Evolutionary conservation across 2,888 invertebrate species (phyloP), one percentile per base, ranked within the genome.

Genomic region (Digitonthophagus gazella): DNA sequence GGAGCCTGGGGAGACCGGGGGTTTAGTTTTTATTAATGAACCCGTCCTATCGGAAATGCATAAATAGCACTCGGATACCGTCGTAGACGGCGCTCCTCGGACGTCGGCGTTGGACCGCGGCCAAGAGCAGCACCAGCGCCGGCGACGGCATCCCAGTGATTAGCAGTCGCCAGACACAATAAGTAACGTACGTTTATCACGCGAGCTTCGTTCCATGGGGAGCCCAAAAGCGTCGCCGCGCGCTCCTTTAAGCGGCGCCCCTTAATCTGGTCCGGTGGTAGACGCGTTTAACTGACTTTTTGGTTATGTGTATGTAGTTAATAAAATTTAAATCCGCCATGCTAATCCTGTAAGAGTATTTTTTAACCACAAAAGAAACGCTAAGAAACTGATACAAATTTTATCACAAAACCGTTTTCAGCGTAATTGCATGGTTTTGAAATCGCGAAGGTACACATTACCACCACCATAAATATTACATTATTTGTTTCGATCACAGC

Each of bases 81-180:
- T 73, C 74, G 72, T 74, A 69, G 67, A 73, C 76, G 75, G 76
- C 73, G 73, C 73, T 73, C 77, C 75, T 76, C 77, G 75, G 67
- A 71, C 72, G 70, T 74, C 28, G 11, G 3, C 28, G 28, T 77
- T 77, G 77, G 58, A 61, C 18, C 19, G 44, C 66, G 66, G 58
- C 68, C 68, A 69, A 65, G 58, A 61, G 61, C 28, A 44, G 28
- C 28, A 44, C 28, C 28, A 44, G 28, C 28, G 28, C 61, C 61
- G 19, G 74, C 71, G 72, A 67, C 74, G 73, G 73, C 72, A 73
- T 73, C 72, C 72, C 70, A 73, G 75, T 74, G 72, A 73, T 74
- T 73, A 74, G 71, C 72, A 73, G 72, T 74, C 73, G 73, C 75
- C 76, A 78, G 77, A 76, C 77, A 77, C 75, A 77, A 75, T 76